Conservation (phyloP, 2,888 invertebrate species). For the Trissolcus japonicus region DNA sequence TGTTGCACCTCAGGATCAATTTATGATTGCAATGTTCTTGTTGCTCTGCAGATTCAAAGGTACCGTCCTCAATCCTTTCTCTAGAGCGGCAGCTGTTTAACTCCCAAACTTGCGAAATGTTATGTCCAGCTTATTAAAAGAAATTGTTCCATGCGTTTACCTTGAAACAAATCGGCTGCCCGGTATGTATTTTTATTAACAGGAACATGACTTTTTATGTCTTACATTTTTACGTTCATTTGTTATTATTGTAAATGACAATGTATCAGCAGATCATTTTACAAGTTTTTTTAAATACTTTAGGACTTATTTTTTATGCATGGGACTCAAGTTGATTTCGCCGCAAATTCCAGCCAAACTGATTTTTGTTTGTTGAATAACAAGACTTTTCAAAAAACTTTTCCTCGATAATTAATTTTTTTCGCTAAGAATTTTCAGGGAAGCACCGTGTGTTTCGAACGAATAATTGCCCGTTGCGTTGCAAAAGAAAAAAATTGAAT, state of each 20-base stretch:
- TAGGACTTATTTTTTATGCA: no score
- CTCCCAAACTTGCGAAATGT: constrained; percentile 44
- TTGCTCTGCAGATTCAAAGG: constrained; percentile 15
- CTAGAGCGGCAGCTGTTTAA: constrained; percentile 11
- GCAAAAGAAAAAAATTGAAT: no score
- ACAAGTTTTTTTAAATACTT: no score
- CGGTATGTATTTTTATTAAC: constrained; percentile 12
- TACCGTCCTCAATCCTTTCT: constrained; percentile 45
- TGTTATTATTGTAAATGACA: neutral
- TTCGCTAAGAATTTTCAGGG: no score
- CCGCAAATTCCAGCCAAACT: no score
- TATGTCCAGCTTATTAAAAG: constrained; percentile 21
- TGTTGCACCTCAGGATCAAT: constrained; percentile 34
- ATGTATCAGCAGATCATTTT: no score
- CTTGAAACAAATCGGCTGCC: constrained; percentile 27
- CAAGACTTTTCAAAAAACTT: no score
- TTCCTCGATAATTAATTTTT: no score
- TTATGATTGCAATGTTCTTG: constrained; percentile 30
- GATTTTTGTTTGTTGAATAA: no score
- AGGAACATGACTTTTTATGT: constrained; percentile 15
- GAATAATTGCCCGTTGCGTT: no score
- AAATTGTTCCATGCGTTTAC: constrained; percentile 15
- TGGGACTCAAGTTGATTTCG: no score
- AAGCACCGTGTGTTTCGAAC: no score
- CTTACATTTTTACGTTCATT: constrained; percentile 4